phyloP scores from a whole-genome alignment of 1,140 invertebrate genomes.

The Trichonephila clavipes region DNA sequence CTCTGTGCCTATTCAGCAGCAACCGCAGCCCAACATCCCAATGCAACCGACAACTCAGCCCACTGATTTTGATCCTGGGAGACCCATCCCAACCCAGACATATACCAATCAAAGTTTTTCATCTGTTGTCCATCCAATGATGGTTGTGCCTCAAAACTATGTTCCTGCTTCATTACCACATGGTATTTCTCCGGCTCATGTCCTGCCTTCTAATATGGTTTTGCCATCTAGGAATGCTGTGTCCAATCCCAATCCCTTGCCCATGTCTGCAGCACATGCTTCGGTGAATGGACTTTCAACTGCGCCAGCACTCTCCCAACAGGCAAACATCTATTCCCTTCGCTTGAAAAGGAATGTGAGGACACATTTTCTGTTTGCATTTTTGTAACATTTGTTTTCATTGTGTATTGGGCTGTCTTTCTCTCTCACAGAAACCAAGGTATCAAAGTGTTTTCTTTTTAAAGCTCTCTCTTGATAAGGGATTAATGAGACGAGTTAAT shows the following conservation, averaged over 20 bases:
- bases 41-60: slow-evolving; percentile 66
- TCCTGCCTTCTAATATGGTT: slow-evolving; percentile 57
- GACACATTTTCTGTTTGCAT: slow-evolving; percentile 43
- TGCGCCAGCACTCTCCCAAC: slow-evolving; percentile 59
- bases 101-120: slow-evolving; percentile 78
- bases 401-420: neutral
- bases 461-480: too few species aligned
- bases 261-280: slow-evolving; percentile 45
- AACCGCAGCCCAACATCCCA: neutral
- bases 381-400: slow-evolving; percentile 2
- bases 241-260: slow-evolving; percentile 35
- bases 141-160: slow-evolving; percentile 63
- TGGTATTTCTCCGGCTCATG: slow-evolving; percentile 56
- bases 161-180: slow-evolving; percentile 51
- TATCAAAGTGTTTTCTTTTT: too few species aligned
- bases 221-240: slow-evolving; percentile 56
- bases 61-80: slow-evolving; percentile 69
- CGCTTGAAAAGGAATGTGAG: slow-evolving; percentile 75
- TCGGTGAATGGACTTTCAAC: slow-evolving; percentile 74
- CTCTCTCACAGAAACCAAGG: neutral
- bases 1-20: neutral
- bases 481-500: too few species aligned
- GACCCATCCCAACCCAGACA: slow-evolving; percentile 78
- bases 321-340: slow-evolving; percentile 75
- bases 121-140: slow-evolving; percentile 69